Percentiles rank a stretch among this genome's conserved stretches.
Conservation (phyloP, 2,797 vertebrate genomes). For the Acanthopagrus latus region DNA sequence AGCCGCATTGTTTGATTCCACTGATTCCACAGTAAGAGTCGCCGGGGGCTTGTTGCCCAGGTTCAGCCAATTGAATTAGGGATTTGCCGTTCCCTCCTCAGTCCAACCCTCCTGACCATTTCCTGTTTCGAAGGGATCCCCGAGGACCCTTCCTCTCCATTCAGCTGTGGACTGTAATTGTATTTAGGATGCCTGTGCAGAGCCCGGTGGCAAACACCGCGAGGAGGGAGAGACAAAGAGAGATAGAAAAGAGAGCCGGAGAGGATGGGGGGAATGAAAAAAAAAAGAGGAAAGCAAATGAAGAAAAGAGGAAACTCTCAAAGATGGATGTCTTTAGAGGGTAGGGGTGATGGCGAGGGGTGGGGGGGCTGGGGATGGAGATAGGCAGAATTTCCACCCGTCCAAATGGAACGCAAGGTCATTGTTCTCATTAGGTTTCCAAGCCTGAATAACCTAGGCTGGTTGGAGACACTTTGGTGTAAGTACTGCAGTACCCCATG, state of each 20-base stretch:
- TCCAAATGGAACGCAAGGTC: slow-evolving; percentile 76
- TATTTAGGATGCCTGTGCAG: slow-evolving; percentile 79
- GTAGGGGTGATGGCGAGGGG: slow-evolving; percentile 2
- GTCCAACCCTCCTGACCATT: slow-evolving; percentile 82
- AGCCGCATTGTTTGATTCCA: slow-evolving; percentile 84
- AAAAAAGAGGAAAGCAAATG: slow-evolving; percentile 31
- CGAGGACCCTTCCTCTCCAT: slow-evolving; percentile 77
- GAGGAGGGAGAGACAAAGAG: slow-evolving; percentile 38
- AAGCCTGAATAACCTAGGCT: slow-evolving; percentile 59
- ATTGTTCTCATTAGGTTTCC: slow-evolving; percentile 72
- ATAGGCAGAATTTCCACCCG: slow-evolving; percentile 52
- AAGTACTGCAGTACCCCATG: slow-evolving; percentile 52
- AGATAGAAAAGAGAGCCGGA: slow-evolving; percentile 48
- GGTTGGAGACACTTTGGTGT: slow-evolving; percentile 67
- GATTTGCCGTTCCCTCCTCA: slow-evolving; percentile 82
- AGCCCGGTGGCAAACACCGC: slow-evolving; percentile 70
- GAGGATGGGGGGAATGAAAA: slow-evolving; percentile 37
- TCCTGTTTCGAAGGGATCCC: slow-evolving; percentile 80
- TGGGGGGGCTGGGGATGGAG: slow-evolving; percentile 7
- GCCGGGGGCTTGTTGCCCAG: slow-evolving; percentile 85
- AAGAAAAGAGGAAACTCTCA: slow-evolving; percentile 39
- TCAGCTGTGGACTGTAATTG: slow-evolving; percentile 84
- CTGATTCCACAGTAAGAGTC: slow-evolving; percentile 84
- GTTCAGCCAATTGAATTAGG: slow-evolving; percentile 89
- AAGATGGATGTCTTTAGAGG: slow-evolving; percentile 53